A percentile compares a stretch with the other conserved stretches of the same genome.
phyloP scores from a whole-genome alignment of 2,113 vertebrate species.

The Oncorhynchus masou region DNA sequence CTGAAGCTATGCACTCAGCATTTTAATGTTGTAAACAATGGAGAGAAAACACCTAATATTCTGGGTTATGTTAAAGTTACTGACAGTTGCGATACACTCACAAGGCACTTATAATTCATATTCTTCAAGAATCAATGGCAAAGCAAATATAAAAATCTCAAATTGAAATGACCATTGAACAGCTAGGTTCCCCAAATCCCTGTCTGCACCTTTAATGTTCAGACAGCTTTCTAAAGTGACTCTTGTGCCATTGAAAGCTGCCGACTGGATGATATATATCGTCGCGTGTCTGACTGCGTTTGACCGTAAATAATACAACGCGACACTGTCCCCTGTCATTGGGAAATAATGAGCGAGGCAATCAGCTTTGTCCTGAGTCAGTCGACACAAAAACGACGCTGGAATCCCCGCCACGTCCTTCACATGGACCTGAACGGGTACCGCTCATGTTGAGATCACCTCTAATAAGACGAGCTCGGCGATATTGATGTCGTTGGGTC shows the following conservation, averaged over 20 bases:
- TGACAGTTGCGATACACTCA: too few species aligned
- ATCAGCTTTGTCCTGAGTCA: conserved; percentile 42
- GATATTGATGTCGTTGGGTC: conserved; percentile 25
- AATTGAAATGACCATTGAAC: too few species aligned
- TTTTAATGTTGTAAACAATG: too few species aligned
- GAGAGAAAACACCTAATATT: too few species aligned
- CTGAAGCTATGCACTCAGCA: too few species aligned
- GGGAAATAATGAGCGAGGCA: conserved; percentile 40
- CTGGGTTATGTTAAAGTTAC: too few species aligned
- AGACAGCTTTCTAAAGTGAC: conserved; percentile 55
- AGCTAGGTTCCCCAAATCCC: too few species aligned
- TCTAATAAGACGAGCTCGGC: conserved; percentile 37
- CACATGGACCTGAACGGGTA: conserved; percentile 19
- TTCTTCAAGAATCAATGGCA: too few species aligned
- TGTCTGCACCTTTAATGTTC: conserved; percentile 55
- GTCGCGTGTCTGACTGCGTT: conserved; percentile 3
- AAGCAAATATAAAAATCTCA: too few species aligned
- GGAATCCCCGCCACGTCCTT: conserved; percentile 55
- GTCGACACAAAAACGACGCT: conserved; percentile 28
- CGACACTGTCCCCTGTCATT: conserved; percentile 15
- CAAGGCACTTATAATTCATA: too few species aligned
- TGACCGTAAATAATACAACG: conserved; percentile 50
- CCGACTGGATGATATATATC: conserved; percentile 1
- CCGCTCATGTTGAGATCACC: conserved; percentile 30
- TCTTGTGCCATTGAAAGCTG: conserved; percentile 43